Evolutionary conservation across 2,113 vertebrate genomes (phyloP), one percentile per base, ranked within the genome.

Genomic region (Hemicordylus capensis): DNA sequence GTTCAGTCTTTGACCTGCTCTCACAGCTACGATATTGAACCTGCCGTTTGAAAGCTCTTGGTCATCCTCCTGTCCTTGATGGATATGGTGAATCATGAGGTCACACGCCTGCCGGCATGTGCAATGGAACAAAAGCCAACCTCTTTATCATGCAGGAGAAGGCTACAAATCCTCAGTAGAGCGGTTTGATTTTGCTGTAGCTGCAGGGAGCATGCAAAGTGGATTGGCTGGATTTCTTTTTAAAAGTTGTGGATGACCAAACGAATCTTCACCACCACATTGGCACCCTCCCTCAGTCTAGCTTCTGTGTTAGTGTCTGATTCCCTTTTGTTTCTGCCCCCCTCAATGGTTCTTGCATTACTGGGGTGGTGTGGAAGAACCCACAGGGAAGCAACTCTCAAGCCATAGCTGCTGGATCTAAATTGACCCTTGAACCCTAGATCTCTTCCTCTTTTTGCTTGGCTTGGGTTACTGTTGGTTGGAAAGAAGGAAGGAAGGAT

Each of bases 81-180:
- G 39, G 39, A n/a, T 61, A 22, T 20, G 28, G 54, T 34, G 69
- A 34, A 83, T 46, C 54, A 61, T 8, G 56, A n/a, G 56, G 54
- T 42, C 67, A n/a, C 26, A 1, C 15, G 63, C 79, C 46, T 67
- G 63, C 75, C 51, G 11, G 48, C 66, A n/a, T 37, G 46, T 3
- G 44, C 63, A 39, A 54, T 1, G n/a, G 26, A 82, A 82, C 67
- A 82, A 24, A 46, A 58, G 67, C 37, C 6, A 22, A 42, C 26
- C 67, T 82, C 67, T 59, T 82, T 82, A 59, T 72, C 67, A 42
- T 81, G 66, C 66, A 42, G 15, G 10, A 12, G 51, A 59, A 72
- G 73, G 80, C 42, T 31, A 22, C 37, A 31, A 0, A 58, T 42
- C 51, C 37, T 82, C 59, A 31, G 58, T 72, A 44, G 80, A 54